Evolutionary conservation across 2,113 vertebrate species (phyloP).

Genomic region (Triplophysa tibetana): DNA sequence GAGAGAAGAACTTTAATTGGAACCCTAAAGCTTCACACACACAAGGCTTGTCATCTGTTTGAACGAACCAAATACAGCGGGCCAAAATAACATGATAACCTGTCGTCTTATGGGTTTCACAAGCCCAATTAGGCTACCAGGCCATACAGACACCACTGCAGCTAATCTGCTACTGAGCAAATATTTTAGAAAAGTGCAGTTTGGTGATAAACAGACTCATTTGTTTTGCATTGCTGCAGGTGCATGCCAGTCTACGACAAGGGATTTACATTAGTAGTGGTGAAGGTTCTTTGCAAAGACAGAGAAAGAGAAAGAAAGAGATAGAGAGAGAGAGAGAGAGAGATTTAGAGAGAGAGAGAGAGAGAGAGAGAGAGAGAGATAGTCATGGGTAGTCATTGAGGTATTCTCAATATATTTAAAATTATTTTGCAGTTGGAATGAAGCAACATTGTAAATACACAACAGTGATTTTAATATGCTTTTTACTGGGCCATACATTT

Average conservation of each 20-base stretch:
- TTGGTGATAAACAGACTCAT: conserved; percentile 39
- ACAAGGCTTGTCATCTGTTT: conserved; percentile 43
- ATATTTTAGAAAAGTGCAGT: conserved; percentile 46
- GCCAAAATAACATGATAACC: conserved; percentile 51
- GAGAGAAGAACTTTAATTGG: conserved; percentile 52
- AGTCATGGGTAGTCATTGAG: fast-evolving
- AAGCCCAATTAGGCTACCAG: conserved; percentile 51
- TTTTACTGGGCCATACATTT: too few relatives aligned
- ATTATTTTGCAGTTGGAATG: neutral
- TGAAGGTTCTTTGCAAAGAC: conserved; percentile 37
- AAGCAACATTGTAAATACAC: neutral
- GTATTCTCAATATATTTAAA: too few relatives aligned
- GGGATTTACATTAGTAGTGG: conserved; percentile 46
- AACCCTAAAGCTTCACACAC: conserved; percentile 59
- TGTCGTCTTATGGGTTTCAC: conserved; percentile 54
- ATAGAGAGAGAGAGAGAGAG: neutral
- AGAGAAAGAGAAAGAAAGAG: neutral
- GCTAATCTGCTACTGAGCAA: conserved; percentile 50
- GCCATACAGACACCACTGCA: conserved; percentile 31
- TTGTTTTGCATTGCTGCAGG: conserved; percentile 25
- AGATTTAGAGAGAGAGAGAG: too few relatives aligned
- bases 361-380: too few relatives aligned
- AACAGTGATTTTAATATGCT: too few relatives aligned
- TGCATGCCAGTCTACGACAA: conserved; percentile 32
- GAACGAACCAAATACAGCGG: conserved; percentile 50